Percentiles rank a stretch among this genome's conserved stretches.
phyloP scores from a whole-genome alignment of 2,888 invertebrate species.

The Aleiodes alternator region DNA sequence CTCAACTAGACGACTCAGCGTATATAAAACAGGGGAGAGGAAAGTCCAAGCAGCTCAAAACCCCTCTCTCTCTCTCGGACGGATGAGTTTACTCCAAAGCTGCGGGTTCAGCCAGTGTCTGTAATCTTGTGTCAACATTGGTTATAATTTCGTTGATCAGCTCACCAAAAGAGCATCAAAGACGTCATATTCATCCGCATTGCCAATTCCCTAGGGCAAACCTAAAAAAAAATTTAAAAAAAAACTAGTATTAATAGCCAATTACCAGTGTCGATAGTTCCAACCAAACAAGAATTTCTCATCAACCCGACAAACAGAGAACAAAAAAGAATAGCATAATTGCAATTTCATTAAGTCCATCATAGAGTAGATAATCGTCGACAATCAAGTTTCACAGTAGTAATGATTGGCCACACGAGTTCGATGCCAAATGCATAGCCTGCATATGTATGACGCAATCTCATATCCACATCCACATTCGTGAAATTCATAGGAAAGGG shows the following conservation, averaged over 20 bases:
- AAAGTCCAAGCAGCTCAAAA: conserved; percentile 54
- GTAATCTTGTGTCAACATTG: conserved; percentile 70
- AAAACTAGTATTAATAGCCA: too few relatives aligned
- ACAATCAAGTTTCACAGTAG: conserved; percentile 73
- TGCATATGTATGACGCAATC: conserved; percentile 75
- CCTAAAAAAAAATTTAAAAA: not conserved
- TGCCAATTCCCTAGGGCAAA: not conserved
- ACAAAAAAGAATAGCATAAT: conserved; percentile 22
- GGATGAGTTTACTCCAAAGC: conserved; percentile 67
- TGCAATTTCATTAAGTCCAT: conserved; percentile 69
- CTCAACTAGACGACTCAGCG: conserved; percentile 71
- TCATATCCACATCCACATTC: conserved; percentile 68
- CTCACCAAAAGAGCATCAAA: conserved; percentile 20
- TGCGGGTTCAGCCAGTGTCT: conserved; percentile 65
- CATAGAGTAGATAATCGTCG: conserved; percentile 70
- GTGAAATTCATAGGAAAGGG: conserved; percentile 38
- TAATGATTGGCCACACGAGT: conserved; percentile 67
- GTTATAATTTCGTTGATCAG: conserved; percentile 57
- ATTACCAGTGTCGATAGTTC: too few relatives aligned
- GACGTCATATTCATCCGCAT: conserved; percentile 6
- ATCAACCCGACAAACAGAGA: not conserved
- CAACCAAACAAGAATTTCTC: conserved; percentile 11
- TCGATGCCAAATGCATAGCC: conserved; percentile 69
- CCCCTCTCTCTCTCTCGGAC: conserved; percentile 54
- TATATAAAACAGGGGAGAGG: conserved; percentile 71